Conservation (phyloP, 2,888 invertebrate genomes). For the Zaprionus bogoriensis region DNA sequence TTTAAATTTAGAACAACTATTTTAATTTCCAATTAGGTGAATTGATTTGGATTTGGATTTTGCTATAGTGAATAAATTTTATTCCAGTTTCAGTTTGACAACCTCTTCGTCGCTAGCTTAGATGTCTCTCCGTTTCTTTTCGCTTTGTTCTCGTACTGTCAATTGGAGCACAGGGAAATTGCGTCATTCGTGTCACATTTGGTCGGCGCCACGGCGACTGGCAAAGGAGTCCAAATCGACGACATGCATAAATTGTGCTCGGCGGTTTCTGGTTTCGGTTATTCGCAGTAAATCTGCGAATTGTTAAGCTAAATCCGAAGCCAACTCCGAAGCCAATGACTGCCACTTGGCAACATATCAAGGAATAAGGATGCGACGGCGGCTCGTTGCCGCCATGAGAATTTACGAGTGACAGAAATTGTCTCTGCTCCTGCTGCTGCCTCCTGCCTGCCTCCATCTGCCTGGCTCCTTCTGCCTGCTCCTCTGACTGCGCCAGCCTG, state of each 20-base stretch:
- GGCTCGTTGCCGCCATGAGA: conserved; percentile 72
- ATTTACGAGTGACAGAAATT: conserved; percentile 75
- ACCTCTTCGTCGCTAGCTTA: no score
- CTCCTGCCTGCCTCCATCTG: no score
- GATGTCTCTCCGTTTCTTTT: not conserved
- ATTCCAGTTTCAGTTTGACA: no score
- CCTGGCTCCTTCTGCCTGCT: no score
- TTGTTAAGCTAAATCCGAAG: conserved; percentile 64
- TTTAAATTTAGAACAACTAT: no score
- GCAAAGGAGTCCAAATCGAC: conserved; percentile 42
- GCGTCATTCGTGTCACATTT: conserved; percentile 49
- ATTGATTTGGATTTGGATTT: no score
- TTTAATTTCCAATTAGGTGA: no score
- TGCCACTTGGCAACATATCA: conserved; percentile 72
- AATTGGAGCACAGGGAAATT: conserved; percentile 23
- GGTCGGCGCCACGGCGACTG: conserved; percentile 53
- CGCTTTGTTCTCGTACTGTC: conserved; percentile 10
- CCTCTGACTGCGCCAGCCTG: no score
- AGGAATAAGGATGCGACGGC: conserved; percentile 62
- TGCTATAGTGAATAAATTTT: no score
- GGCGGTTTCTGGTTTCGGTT: conserved; percentile 50
- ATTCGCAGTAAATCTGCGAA: conserved; percentile 62
- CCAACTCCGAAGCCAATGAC: conserved; percentile 65
- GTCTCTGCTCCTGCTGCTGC: conserved; percentile 41
- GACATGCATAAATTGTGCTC: conserved; percentile 63